Evolutionary conservation across 2,888 invertebrate species (phyloP).

Genomic region (Cheilosia vernalis): DNA sequence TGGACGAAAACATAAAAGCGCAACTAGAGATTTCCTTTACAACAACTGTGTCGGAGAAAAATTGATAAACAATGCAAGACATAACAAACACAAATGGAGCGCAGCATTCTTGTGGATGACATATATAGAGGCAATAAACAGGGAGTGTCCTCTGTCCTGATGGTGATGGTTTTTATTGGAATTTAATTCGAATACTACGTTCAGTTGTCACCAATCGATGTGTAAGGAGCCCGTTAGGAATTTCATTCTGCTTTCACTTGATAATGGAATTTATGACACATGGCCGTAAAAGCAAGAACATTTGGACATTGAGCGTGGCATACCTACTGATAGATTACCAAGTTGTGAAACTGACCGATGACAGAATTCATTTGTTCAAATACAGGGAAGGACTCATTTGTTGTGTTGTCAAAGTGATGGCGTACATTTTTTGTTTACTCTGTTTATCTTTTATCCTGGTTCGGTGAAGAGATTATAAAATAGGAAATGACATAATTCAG

Average conservation of each 20-base stretch:
- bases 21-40: neutral
- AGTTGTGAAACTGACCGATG: neutral
- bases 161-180: constrained; percentile 63
- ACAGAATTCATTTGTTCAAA: neutral
- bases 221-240: constrained; percentile 15
- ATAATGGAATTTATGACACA: constrained; percentile 36
- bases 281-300: constrained; percentile 1
- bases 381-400: neutral
- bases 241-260: constrained; percentile 17
- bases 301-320: neutral
- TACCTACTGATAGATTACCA: too few species aligned
- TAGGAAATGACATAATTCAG: too few species aligned
- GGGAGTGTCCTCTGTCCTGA: constrained; percentile 5
- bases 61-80: constrained; percentile 62
- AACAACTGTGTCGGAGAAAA: neutral
- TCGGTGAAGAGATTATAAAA: too few species aligned
- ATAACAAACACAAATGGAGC: constrained; percentile 25
- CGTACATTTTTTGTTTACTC: neutral
- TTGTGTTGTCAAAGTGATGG: neutral
- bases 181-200: constrained; percentile 59
- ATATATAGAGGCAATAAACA: constrained; percentile 4
- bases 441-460: too few species aligned
- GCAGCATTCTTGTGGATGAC: neutral
- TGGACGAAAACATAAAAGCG: constrained; percentile 14
- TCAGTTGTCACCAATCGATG: constrained; percentile 54